phyloP scores from a whole-genome alignment of 1,140 invertebrate species.

The Lineus longissimus region DNA sequence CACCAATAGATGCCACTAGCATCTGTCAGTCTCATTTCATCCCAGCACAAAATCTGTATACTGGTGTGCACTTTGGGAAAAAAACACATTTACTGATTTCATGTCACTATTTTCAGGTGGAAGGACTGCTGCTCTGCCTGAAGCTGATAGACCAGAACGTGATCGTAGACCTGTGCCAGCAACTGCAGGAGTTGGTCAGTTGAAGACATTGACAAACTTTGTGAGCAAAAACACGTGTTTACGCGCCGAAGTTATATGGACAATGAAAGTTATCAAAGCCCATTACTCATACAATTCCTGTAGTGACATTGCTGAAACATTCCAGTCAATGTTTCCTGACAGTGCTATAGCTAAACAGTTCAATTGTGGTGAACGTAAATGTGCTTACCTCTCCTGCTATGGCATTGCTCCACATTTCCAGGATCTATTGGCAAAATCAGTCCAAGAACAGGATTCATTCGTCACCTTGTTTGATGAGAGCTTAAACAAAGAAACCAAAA shows the following conservation, averaged over 20 bases:
- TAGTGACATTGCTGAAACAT: background rate
- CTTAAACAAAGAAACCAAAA: slow-evolving; percentile 17
- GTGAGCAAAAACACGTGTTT: no score
- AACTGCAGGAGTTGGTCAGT: no score
- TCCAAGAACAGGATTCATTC: slow-evolving; percentile 6
- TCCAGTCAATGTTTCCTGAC: slow-evolving; percentile 21
- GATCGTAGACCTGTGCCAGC: no score
- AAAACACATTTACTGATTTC: no score
- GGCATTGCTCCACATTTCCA: slow-evolving; percentile 21
- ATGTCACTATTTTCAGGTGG: no score
- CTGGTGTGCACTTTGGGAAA: no score
- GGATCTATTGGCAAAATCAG: background rate
- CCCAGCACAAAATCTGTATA: no score
- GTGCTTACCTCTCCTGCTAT: slow-evolving; percentile 19
- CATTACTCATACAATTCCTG: slow-evolving; percentile 10
- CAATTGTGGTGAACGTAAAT: slow-evolving; percentile 17
- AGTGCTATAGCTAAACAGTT: slow-evolving; percentile 10
- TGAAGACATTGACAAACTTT: no score
- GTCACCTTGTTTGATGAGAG: slow-evolving; percentile 24
- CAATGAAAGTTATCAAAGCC: background rate
- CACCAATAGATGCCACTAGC: no score
- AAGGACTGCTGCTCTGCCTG: no score
- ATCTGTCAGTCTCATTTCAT: no score
- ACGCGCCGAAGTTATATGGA: slow-evolving; percentile 19
- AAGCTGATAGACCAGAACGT: no score